Percentiles rank a stretch among this genome's conserved stretches.
Conservation (phyloP, 1,140 invertebrate genomes). For the Drosophila santomea region DNA sequence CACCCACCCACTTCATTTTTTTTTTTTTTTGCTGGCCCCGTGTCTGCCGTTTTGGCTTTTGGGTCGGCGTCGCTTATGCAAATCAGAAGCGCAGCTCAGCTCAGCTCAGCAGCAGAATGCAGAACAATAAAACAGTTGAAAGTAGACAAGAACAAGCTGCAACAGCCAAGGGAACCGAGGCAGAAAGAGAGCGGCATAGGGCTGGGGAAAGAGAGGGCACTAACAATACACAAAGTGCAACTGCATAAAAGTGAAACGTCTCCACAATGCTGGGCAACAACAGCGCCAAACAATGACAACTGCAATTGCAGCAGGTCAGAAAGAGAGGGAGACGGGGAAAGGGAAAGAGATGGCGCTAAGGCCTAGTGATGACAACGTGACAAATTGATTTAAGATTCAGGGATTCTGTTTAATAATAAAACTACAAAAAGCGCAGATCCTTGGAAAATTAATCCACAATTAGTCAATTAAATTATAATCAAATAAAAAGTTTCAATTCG, state of each 20-base stretch:
- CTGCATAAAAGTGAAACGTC: conserved; percentile 83
- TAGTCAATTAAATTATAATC: no score
- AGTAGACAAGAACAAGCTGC: conserved; percentile 79
- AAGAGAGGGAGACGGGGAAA: not conserved
- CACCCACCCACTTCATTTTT: not conserved
- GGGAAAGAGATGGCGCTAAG: conserved; percentile 7
- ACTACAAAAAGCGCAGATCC: no score
- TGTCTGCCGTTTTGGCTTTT: conserved; percentile 57
- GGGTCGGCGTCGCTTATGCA: conserved; percentile 78
- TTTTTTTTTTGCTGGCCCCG: conserved; percentile 2
- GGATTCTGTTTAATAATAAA: no score
- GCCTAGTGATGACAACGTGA: conserved; percentile 36
- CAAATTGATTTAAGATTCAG: conserved; percentile 3
- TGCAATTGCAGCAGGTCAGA: conserved; percentile 58
- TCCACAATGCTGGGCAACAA: conserved; percentile 73
- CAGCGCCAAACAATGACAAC: conserved; percentile 73
- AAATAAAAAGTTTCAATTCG: no score
- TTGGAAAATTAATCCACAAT: no score
- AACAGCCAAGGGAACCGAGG: conserved; percentile 4
- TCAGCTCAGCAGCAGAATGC: conserved; percentile 54
- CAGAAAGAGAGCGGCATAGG: conserved; percentile 9
- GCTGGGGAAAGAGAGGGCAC: conserved; percentile 34
- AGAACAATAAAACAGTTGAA: conserved; percentile 83
- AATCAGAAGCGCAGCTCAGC: conserved; percentile 67
- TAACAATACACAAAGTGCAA: conserved; percentile 83